Base-by-base conservation (phyloP, 2,888 invertebrate species). In the Drosophila quinaria region DNA sequence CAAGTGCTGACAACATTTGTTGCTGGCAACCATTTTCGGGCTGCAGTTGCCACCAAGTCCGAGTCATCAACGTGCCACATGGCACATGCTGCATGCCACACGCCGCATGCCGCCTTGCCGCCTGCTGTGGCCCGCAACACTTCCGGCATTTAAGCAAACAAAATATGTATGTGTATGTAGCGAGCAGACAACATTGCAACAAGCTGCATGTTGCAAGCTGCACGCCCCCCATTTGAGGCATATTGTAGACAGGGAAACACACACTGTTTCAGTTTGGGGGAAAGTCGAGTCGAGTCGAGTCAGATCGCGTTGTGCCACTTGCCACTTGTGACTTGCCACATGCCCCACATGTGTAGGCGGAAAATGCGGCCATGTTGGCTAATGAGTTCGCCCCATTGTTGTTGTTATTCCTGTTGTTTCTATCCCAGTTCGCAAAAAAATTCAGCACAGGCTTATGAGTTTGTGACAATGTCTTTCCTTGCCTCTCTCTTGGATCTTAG, bases 61-160 rank as follows among this genome's bases (percentile, higher is more conserved):
- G 15, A 64, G 70, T 69, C 39, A 59, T 46, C 39, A 59, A 39
- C 51, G 46, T 59, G 19, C 58, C 49, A 5, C 59, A 39, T 46
- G 52, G 41, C 50, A 8, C 39, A 25, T 66, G 46, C 54, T 37
- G 41, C 11, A 47, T 41, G 59, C 47, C 41, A 42, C 41, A 46
- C 59, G 50, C n/a, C n/a, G n/a, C n/a, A n/a, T n/a, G n/a, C n/a
- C n/a, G n/a, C n/a, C n/a, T n/a, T n/a, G 59, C 55, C 47, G 46
- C n/a, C 60, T 56, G 61, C 54, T 74, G 74, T 74, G 75, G 70
- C 74, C 67, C 65, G 81, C 84, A 78, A 83, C 89, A 86, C 85
- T 86, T 86, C 85, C 85, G 85, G 85, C 85, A 87, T 84, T 86
- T 89, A 87, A 81, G 87, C 85, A 89, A 89, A 86, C 87, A 84